Base-by-base conservation (phyloP, 2,113 vertebrate species). In the Peromyscus leucopus region DNA sequence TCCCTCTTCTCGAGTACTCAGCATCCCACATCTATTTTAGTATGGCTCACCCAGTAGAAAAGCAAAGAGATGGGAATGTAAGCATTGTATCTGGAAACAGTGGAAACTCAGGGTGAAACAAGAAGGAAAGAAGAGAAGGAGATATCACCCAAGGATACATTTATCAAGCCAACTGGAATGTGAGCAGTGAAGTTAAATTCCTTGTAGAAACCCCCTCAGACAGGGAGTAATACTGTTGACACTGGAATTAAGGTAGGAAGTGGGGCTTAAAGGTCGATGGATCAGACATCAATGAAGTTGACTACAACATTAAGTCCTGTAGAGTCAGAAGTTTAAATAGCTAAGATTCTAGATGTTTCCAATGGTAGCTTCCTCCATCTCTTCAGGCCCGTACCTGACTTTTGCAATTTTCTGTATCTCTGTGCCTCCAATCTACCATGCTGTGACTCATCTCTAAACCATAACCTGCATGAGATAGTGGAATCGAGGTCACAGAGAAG, bases 141-240 rank as follows among this genome's bases (percentile, higher is more conserved):
- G 94, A 42, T 59, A 5, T 7, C 69, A 91, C 22, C 24, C 84
- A 67, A 31, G 21, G 9, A 55, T 24, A 6, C 1, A 13, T 42
- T 63, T 80, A 71, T 90, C 90, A 91, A 82, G 46, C 59, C 65
- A 74, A 19, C 85, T 69, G 48, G 74, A 26, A 39, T 46, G 78
- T 51, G 51, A 78, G n/a, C 65, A 85, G 78, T 2, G 71, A 76
- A 82, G 51, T 78, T 94, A 76, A 80, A 86, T 48, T 90, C 80
- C 46, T 61, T 3, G 3, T 12, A 31, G 48, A 71, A 90, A 89
- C 51, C 36, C 71, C 87, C 85, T 76, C 13, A 13, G 36, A n/a
- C 36, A 79, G 11, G 87, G 15, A 72, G 0, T 55, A 61, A 74
- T 7, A 51, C 15, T 42, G 3, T 11, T 67, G 28, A 51, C 39